These are phyloP conservation scores for Cryptotermes secundus DNA, from an alignment of 1,140 invertebrate genomes.

Conservation along the genomic window DNA sequence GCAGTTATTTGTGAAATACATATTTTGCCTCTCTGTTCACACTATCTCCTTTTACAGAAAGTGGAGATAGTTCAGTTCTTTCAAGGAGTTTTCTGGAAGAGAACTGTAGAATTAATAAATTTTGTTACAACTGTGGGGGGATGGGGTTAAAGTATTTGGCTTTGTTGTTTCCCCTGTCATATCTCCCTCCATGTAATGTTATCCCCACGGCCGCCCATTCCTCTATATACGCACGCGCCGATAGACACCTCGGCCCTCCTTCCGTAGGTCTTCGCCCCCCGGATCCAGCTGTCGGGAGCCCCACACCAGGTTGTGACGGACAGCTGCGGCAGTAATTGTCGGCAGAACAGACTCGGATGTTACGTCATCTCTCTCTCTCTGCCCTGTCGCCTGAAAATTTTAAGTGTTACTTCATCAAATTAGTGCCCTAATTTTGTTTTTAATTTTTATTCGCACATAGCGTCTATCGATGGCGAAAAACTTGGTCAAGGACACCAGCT, in stretches of 20 bases:
- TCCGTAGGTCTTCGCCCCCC: conserved; percentile 15
- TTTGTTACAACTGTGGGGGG: background rate
- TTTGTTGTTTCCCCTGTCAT: background rate
- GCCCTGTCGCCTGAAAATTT: background rate
- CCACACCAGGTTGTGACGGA: background rate
- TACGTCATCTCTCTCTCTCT: conserved; percentile 6
- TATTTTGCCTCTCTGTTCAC: too few species aligned
- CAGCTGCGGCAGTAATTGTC: background rate
- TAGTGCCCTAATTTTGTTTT: conserved; percentile 4
- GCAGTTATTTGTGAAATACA: too few species aligned
- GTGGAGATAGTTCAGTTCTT: background rate
- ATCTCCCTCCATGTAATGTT: background rate
- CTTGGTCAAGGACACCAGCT: conserved; percentile 13
- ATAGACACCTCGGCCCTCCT: conserved; percentile 16
- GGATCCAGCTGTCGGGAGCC: conserved; percentile 4
- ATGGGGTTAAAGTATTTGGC: conserved; percentile 3
- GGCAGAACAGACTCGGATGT: background rate
- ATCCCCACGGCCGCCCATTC: background rate
- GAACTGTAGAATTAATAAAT: background rate
- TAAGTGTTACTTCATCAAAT: background rate
- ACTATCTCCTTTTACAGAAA: background rate
- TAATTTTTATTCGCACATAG: background rate
- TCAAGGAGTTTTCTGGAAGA: background rate
- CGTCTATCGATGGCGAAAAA: background rate
- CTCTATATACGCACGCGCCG: background rate